Percentiles rank a stretch among this genome's conserved stretches.
These are phyloP conservation scores for Polydrusus tereticollis DNA, from an alignment of 2,888 invertebrate genomes.

Conservation along the genomic window DNA sequence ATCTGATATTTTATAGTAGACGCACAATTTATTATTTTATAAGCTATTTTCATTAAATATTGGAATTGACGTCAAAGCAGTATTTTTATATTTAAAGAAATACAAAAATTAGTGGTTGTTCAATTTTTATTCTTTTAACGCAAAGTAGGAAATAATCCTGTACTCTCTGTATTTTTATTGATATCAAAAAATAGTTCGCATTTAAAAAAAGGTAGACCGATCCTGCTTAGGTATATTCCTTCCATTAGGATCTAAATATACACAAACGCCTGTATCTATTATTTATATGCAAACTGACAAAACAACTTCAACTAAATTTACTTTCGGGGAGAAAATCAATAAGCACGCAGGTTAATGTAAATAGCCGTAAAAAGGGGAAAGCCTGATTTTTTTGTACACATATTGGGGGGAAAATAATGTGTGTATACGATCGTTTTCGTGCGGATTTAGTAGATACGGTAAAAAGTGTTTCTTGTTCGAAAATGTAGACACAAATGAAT, in stretches of 20 bases:
- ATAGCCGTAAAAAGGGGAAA: slow-evolving; percentile 38
- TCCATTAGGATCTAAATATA: slow-evolving; percentile 25
- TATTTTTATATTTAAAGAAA: too few species aligned
- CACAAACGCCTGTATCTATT: slow-evolving; percentile 33
- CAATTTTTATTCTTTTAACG: too few species aligned
- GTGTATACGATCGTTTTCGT: neutral
- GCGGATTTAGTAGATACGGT: neutral
- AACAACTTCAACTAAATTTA: slow-evolving; percentile 43
- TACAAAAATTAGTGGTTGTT: too few species aligned
- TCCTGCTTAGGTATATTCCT: neutral
- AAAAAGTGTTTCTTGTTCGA: neutral
- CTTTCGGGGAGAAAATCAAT: slow-evolving; percentile 43
- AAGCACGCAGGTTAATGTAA: slow-evolving; percentile 45
- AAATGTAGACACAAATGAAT: too few species aligned
- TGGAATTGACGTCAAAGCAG: too few species aligned
- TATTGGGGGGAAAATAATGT: neutral
- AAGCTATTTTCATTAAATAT: too few species aligned
- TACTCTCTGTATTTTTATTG: too few species aligned
- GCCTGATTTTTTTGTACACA: slow-evolving; percentile 39
- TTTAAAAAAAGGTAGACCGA: neutral
- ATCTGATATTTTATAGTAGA: too few species aligned
- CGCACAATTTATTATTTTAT: too few species aligned
- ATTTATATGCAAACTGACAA: slow-evolving; percentile 44
- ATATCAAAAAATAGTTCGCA: neutral
- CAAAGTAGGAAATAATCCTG: too few species aligned